These are phyloP conservation scores for Falco cherrug DNA, from an alignment of 2,797 vertebrate genomes.

Conservation along the genomic window DNA sequence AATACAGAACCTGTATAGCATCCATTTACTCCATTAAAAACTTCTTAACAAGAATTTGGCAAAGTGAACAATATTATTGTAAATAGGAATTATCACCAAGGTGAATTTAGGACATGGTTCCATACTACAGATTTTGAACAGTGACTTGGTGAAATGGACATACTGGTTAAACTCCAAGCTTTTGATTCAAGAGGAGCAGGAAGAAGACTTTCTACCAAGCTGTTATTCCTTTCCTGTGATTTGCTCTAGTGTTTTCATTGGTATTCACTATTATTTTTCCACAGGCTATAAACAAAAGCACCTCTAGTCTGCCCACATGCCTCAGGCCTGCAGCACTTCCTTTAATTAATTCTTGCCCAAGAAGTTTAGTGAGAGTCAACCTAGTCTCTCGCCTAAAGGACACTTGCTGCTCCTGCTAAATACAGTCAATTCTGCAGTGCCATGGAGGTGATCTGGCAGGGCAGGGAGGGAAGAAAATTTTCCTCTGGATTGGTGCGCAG, in stretches of 20 bases:
- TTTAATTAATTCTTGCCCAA: background rate
- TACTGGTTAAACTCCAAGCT: background rate
- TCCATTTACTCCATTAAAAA: background rate
- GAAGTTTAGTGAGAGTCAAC: background rate
- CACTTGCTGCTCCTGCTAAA: background rate
- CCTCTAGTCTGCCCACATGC: background rate
- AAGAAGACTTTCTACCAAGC: background rate
- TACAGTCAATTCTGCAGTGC: background rate
- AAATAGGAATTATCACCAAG: background rate
- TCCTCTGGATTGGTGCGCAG: background rate
- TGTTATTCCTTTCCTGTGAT: background rate
- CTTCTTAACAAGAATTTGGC: background rate
- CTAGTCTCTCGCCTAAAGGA: background rate
- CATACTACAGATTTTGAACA: background rate
- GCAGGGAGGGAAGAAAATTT: background rate
- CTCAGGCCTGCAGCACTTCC: background rate
- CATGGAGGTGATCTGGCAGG: background rate
- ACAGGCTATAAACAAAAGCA: background rate
- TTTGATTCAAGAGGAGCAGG: background rate
- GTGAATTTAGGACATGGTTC: background rate
- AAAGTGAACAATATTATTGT: background rate
- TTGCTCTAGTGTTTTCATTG: background rate
- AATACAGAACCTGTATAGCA: background rate
- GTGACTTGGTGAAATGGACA: background rate
- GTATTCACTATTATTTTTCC: background rate